phyloP scores from a whole-genome alignment of 2,113 vertebrate genomes.

The Chauna torquata region DNA sequence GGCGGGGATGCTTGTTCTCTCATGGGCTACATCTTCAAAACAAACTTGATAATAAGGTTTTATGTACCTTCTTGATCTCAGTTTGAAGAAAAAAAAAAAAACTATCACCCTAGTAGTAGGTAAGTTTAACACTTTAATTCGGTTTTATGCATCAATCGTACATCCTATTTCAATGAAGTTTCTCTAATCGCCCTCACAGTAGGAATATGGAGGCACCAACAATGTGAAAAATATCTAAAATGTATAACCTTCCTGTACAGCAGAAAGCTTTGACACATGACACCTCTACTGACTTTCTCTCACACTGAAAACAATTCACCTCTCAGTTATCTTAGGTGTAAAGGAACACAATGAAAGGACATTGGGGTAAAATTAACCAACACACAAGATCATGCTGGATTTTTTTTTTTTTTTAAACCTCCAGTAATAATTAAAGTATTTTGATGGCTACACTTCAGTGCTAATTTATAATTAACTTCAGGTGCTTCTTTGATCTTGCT shows the following conservation, averaged over 20 bases:
- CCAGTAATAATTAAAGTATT: conserved; percentile 35
- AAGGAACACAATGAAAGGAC: neutral
- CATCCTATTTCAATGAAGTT: neutral
- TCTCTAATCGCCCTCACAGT: neutral
- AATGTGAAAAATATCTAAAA: neutral
- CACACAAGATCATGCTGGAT: neutral
- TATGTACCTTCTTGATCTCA: neutral
- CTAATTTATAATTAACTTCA: conserved; percentile 69
- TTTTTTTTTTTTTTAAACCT: neutral
- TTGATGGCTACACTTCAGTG: conserved; percentile 19
- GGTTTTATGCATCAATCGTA: neutral
- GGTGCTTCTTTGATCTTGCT: conserved; percentile 63
- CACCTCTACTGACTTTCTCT: neutral
- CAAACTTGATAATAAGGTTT: neutral
- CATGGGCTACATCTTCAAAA: neutral
- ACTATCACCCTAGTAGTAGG: neutral
- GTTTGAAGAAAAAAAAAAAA: neutral
- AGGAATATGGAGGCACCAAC: neutral
- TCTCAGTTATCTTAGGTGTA: neutral
- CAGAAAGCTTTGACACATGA: neutral
- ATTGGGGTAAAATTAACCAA: neutral
- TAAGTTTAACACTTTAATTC: neutral
- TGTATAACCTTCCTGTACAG: neutral
- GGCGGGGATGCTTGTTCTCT: neutral
- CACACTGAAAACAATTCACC: neutral